phyloP scores from a whole-genome alignment of 1,140 invertebrate genomes.

The Rhagoletis pomonella region DNA sequence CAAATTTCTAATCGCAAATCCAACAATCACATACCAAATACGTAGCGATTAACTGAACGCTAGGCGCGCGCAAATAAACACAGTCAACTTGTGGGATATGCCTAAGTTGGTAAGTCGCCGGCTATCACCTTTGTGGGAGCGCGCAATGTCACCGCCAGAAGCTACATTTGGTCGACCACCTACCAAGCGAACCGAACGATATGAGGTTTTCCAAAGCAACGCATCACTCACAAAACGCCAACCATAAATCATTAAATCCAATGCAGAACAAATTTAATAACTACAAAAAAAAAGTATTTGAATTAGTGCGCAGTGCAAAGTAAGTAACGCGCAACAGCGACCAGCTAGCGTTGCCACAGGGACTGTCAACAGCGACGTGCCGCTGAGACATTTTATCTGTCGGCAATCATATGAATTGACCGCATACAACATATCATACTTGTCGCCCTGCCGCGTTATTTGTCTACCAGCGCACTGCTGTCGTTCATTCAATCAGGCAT shows the following conservation, averaged over 20 bases:
- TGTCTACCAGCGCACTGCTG: not conserved
- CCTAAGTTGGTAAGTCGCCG: not conserved
- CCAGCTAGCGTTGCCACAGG: not conserved
- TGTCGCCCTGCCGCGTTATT: not conserved
- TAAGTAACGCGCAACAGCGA: not conserved
- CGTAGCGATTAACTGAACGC: not conserved
- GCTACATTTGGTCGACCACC: constrained; percentile 23
- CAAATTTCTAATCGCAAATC: constrained; percentile 21
- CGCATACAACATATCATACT: not conserved
- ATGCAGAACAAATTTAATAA: constrained; percentile 41
- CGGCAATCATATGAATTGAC: constrained; percentile 26
- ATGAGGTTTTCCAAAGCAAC: not conserved
- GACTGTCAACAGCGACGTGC: constrained; percentile 26
- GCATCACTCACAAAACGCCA: not conserved
- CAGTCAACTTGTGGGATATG: not conserved
- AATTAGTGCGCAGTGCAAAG: not conserved
- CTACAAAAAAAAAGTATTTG: not conserved
- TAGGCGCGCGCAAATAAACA: not conserved
- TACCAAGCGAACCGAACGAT: constrained; percentile 6
- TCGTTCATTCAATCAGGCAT: constrained; percentile 29
- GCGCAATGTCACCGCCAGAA: constrained; percentile 20
- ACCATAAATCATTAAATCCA: constrained; percentile 35
- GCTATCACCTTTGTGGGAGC: constrained; percentile 23
- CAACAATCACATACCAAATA: constrained; percentile 34
- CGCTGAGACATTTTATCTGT: constrained; percentile 38